Base-by-base conservation (phyloP, 2,888 invertebrate genomes). In the Phymatocera aterrima region DNA sequence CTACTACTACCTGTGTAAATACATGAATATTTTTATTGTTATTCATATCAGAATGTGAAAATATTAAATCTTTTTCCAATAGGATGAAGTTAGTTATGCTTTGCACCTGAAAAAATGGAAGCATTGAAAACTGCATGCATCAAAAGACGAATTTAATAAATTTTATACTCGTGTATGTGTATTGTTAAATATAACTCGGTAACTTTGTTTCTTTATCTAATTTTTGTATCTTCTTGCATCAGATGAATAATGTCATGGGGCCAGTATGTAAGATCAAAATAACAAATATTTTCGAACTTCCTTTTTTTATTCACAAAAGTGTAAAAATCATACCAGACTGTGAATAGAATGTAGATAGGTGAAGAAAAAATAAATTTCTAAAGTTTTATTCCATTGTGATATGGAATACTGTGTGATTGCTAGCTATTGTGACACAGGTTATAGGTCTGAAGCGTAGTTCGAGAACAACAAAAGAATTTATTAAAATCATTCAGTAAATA, bases 101-200 rank as follows among this genome's bases (percentile, higher is more conserved):
- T 43, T 40, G 15, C 57, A 57, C 21, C 34, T 1, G 6, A 48
- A 34, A 48, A n/a, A 43, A 6, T 24, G 57, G 40, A n/a, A 46
- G 40, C 18, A 75, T 57, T 43, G 57, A 40, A 74, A 37, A 75
- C 31, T 75, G 28, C 40, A 40, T 31, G 24, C 43, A 34, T 28
- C 43, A 28, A 60, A 3, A 15, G 24, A 60, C 18, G 40, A 21
- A 28, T 54, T 75, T 5, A 75, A 75, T 75, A 75, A 75, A 60
- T 75, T 75, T 60, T 75, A 40, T 75, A 75, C 75, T 21, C 57
- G 40, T 75, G 60, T 65, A 65, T 10, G n/a, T 15, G n/a, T 43
- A 68, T 15, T 28, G 57, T 43, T 15, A 46, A 28, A 8, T n/a
- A n/a, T 24, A 68, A 5, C 15, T 46, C 37, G 28, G 24, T 28